Evolutionary conservation across 35 echinoderm and acorn worm genomes (phyloP).

Genomic region (Strongylocentrotus purpuratus): DNA sequence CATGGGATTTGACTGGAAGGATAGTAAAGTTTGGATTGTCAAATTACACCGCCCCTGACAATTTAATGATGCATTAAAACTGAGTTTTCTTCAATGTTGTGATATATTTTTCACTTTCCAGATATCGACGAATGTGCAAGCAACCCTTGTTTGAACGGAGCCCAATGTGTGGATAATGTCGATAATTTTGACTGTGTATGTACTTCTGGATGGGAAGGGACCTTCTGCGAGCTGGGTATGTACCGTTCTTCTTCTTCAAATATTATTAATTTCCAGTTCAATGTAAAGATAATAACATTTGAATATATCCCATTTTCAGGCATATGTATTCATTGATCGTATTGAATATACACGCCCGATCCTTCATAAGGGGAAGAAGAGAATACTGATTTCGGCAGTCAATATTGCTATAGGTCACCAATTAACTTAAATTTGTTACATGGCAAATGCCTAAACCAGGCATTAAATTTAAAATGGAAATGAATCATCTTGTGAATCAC

Average conservation of each 20-base stretch:
- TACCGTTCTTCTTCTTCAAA: background rate
- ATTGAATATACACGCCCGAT: too few species aligned
- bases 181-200: constrained; percentile 73
- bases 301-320: too few species aligned
- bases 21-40: background rate
- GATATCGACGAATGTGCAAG: constrained; percentile 75
- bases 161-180: constrained; percentile 47
- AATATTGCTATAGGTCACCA: too few species aligned
- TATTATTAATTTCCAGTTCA: background rate
- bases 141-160: constrained; percentile 67
- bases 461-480: background rate
- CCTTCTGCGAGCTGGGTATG: constrained; percentile 71
- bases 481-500: background rate
- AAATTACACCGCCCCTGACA: too few species aligned
- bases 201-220: constrained; percentile 62
- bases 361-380: background rate
- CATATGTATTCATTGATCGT: too few species aligned
- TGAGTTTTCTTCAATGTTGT: background rate
- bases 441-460: background rate
- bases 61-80: too few species aligned
- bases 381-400: background rate
- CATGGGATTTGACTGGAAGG: background rate
- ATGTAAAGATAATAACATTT: background rate
- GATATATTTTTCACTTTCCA: background rate
- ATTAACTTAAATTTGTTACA: background rate